A percentile compares a stretch with the other conserved stretches of the same genome.
phyloP scores from a whole-genome alignment of 2,113 vertebrate genomes.

The Spea multiplicata region DNA sequence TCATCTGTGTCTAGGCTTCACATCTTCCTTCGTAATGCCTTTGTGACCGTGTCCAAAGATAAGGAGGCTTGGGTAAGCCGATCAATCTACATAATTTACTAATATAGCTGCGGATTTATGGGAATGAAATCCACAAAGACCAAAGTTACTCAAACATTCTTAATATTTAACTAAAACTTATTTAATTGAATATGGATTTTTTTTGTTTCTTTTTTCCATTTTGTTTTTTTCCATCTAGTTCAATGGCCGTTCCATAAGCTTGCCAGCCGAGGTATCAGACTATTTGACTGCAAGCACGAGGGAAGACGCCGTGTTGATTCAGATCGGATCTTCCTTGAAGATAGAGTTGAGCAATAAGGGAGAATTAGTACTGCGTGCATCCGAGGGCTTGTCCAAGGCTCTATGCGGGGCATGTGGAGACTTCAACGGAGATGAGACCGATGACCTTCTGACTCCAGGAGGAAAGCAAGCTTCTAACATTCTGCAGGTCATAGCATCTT shows the following conservation, averaged over 20 bases:
- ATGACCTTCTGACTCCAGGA: constrained; percentile 22
- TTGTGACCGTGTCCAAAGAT: constrained; percentile 31
- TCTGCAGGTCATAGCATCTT: constrained; percentile 8
- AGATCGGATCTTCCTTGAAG: constrained; percentile 50
- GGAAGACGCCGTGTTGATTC: constrained; percentile 53
- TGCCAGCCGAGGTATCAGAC: constrained; percentile 51
- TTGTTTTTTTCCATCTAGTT: constrained; percentile 50
- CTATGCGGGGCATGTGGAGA: constrained; percentile 43
- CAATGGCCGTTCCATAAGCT: constrained; percentile 57
- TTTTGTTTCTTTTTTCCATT: too few relatives aligned
- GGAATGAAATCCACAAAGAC: too few relatives aligned
- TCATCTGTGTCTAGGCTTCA: neutral
- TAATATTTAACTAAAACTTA: too few relatives aligned
- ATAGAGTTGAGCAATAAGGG: constrained; percentile 59
- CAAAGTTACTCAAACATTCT: neutral
- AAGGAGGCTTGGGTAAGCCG: constrained; percentile 41
- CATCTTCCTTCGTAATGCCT: constrained; percentile 28
- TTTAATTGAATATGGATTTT: neutral
- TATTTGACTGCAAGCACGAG: constrained; percentile 49
- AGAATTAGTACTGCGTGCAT: constrained; percentile 16
- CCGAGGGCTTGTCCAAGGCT: neutral
- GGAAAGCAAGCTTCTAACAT: neutral
- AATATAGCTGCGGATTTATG: too few relatives aligned
- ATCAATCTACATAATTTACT: too few relatives aligned
- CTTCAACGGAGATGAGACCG: constrained; percentile 8